phyloP scores from a whole-genome alignment of 1,140 invertebrate species.

The Aethina tumida region DNA sequence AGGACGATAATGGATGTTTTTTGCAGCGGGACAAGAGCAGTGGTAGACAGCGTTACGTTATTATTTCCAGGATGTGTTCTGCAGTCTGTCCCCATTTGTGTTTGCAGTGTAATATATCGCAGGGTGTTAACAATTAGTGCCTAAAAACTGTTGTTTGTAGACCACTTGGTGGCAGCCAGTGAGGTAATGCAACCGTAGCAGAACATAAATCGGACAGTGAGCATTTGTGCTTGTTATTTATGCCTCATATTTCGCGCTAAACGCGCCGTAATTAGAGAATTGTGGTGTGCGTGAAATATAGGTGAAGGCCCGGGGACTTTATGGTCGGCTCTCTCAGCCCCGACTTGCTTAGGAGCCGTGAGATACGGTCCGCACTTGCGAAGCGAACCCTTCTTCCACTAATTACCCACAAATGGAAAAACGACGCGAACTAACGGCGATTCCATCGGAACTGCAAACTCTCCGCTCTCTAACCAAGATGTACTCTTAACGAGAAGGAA shows the following conservation, averaged over 20 bases:
- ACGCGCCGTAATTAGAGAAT: conserved; percentile 37
- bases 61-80: too few species aligned
- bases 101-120: conserved; percentile 23
- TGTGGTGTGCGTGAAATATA: conserved; percentile 36
- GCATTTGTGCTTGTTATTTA: conserved; percentile 35
- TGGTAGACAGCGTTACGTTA: too few species aligned
- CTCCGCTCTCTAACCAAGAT: conserved; percentile 29
- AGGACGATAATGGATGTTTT: too few species aligned
- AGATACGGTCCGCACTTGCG: too few species aligned
- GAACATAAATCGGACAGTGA: conserved; percentile 34
- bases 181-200: conserved; percentile 21
- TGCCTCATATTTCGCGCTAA: conserved; percentile 36
- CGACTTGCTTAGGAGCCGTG: too few species aligned
- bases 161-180: conserved; percentile 16
- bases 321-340: too few species aligned
- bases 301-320: conserved; percentile 28
- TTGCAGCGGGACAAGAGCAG: too few species aligned
- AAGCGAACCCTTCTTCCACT: too few species aligned
- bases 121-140: conserved; percentile 25
- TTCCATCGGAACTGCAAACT: too few species aligned
- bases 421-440: too few species aligned
- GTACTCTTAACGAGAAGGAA: conserved; percentile 30
- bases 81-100: conserved; percentile 2
- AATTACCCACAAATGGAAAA: too few species aligned
- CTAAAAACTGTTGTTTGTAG: conserved; percentile 25